These are phyloP conservation scores for Lasioglossum oenotherae DNA, from an alignment of 2,888 invertebrate genomes.

Conservation along the genomic window DNA sequence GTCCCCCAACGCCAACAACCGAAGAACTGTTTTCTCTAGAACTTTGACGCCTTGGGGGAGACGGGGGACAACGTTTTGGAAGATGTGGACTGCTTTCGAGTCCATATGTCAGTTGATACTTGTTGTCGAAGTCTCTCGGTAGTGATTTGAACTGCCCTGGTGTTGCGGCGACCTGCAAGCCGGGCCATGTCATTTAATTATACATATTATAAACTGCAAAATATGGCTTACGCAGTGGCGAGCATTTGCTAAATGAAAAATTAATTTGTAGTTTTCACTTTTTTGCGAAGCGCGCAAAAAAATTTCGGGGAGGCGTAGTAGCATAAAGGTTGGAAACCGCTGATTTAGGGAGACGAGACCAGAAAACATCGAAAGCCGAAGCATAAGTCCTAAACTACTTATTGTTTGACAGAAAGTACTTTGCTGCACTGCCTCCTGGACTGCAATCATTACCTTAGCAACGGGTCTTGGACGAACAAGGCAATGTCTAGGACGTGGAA, in stretches of 20 bases:
- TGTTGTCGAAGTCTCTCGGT: constrained; percentile 85
- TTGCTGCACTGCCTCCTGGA: not conserved
- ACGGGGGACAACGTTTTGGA: constrained; percentile 92
- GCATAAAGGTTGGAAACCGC: too few relatives aligned
- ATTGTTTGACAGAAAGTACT: not conserved
- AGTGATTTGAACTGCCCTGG: constrained; percentile 86
- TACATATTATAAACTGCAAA: not conserved
- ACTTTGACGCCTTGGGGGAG: constrained; percentile 91
- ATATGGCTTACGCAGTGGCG: too few relatives aligned
- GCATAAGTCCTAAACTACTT: not conserved
- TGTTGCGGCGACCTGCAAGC: constrained; percentile 79
- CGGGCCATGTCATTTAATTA: not conserved
- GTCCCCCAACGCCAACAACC: constrained; percentile 69
- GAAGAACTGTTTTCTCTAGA: constrained; percentile 77
- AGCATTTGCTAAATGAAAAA: too few relatives aligned
- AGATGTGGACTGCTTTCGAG: constrained; percentile 89
- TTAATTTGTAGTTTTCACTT: too few relatives aligned
- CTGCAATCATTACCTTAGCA: constrained; percentile 87
- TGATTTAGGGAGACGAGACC: too few relatives aligned
- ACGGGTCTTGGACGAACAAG: constrained; percentile 92
- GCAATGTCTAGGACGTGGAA: constrained; percentile 92
- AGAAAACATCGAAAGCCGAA: not conserved
- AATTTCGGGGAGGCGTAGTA: too few relatives aligned
- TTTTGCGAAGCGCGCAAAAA: too few relatives aligned
- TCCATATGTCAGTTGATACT: constrained; percentile 85